Conservation (phyloP, 1,140 invertebrate species). For the Cydia amplana region DNA sequence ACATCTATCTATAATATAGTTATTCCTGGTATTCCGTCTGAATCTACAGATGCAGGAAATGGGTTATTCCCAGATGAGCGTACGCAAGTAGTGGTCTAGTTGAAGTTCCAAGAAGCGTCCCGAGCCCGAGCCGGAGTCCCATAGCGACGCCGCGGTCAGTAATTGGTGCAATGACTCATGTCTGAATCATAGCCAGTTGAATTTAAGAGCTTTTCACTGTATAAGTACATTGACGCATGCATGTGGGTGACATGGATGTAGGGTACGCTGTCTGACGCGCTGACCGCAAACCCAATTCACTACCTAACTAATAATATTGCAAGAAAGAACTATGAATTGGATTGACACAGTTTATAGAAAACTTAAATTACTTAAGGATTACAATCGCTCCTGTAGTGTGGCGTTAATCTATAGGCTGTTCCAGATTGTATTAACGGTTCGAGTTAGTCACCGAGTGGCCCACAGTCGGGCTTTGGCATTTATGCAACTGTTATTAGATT, state of each 20-base stretch:
- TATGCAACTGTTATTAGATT: conserved; percentile 73
- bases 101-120: neutral
- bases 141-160: neutral
- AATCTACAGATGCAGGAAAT: neutral
- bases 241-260: conserved; percentile 24
- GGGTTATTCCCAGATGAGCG: neutral
- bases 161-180: neutral
- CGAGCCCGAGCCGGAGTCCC: neutral
- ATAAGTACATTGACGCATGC: conserved; percentile 25
- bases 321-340: neutral
- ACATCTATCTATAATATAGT: neutral
- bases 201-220: conserved; percentile 29
- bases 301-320: neutral
- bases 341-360: too few species aligned
- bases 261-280: conserved; percentile 16
- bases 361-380: too few species aligned
- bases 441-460: conserved; percentile 51
- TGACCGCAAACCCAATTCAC: conserved; percentile 3
- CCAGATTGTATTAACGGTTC: conserved; percentile 50
- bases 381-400: neutral
- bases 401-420: conserved; percentile 17
- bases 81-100: conserved; percentile 13
- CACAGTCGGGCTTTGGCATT: conserved; percentile 51
- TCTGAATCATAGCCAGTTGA: conserved; percentile 17
- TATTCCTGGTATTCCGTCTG: neutral